Base-by-base conservation (phyloP, 2,113 vertebrate species). In the Crypturellus undulatus region DNA sequence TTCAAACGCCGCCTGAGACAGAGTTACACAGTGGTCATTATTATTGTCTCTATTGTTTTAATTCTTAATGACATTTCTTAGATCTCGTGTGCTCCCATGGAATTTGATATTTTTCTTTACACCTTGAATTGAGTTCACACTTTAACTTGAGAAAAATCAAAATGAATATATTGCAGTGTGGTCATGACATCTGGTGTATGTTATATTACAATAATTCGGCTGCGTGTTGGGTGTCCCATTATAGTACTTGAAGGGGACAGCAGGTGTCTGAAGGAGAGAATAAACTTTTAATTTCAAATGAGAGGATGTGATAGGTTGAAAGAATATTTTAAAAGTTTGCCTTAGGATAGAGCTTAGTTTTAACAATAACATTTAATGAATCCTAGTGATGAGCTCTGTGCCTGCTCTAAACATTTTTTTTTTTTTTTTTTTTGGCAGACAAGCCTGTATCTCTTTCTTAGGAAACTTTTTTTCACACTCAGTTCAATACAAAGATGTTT, bases 221-320 rank as follows among this genome's bases (percentile, higher is more conserved):
- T 96, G 85, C 93, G 87, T 62, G 88, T 89, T 10, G 88, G 82
- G 92, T 89, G 90, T 97, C 96, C 89, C 40, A 86, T 97, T 92
- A 96, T 89, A 97, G 78, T 85, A 78, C 78, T 93, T 94, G 90
- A 95, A 97, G 94, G 95, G 95, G 97, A 97, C 95, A 97, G 96
- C 94, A 97, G 96, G 79, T 97, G 93, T 96, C 89, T 96, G 82
- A 95, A 97, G 68, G 71, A 95, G 92, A 96, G 94, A 96, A 96
- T 97, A 95, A 97, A 97, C 96, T 80, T 96, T 97, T 97, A 97
- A 97, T 97, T 87, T 96, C 89, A 94, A 92, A 79, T 97, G 88
- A 97, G 95, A 95, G 70, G 68, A 79, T 87, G 91, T 94, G 82
- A 54, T 88, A 84, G 75, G 84, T 96, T 83, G 92, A 86, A 94